Evolutionary conservation across 2,888 invertebrate genomes (phyloP).

Genomic region (Ellobium chinense): DNA sequence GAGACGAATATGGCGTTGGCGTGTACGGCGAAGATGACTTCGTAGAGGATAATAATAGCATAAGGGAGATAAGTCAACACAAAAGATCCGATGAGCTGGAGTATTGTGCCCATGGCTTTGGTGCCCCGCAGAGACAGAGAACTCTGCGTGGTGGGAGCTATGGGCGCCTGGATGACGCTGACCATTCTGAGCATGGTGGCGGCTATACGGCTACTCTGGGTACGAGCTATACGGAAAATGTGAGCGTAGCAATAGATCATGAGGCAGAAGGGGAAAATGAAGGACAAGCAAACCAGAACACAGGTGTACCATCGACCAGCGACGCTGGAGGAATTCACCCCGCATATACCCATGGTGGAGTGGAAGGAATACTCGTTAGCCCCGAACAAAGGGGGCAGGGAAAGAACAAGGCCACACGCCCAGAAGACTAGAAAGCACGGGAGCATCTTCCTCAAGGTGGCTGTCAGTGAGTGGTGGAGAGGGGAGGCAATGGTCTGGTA

Average conservation of each 20-base stretch:
- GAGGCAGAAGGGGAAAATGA: constrained; percentile 65
- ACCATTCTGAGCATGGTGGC: constrained; percentile 75
- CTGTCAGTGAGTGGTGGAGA: constrained; percentile 68
- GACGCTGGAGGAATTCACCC: constrained; percentile 57
- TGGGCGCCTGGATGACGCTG: constrained; percentile 72
- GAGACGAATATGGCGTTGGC: constrained; percentile 58
- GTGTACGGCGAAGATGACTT: constrained; percentile 51
- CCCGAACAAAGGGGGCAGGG: constrained; percentile 67
- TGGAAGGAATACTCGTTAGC: constrained; percentile 61
- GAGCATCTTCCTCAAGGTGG: constrained; percentile 64
- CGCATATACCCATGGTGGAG: constrained; percentile 65
- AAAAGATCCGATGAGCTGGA: constrained; percentile 71
- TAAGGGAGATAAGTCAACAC: constrained; percentile 70
- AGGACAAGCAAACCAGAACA: constrained; percentile 58
- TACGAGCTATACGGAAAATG: constrained; percentile 71
- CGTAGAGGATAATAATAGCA: constrained; percentile 61
- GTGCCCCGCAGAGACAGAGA: constrained; percentile 64
- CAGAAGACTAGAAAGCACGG: constrained; percentile 65
- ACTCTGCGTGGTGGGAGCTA: constrained; percentile 60
- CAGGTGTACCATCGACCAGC: constrained; percentile 62
- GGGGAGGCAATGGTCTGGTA: constrained; percentile 72
- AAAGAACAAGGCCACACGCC: constrained; percentile 60
- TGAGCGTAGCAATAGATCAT: constrained; percentile 73
- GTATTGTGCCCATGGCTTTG: constrained; percentile 72
- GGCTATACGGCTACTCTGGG: constrained; percentile 72